These are phyloP conservation scores for Trissolcus basalis DNA, from an alignment of 1,140 invertebrate species.

Conservation along the genomic window DNA sequence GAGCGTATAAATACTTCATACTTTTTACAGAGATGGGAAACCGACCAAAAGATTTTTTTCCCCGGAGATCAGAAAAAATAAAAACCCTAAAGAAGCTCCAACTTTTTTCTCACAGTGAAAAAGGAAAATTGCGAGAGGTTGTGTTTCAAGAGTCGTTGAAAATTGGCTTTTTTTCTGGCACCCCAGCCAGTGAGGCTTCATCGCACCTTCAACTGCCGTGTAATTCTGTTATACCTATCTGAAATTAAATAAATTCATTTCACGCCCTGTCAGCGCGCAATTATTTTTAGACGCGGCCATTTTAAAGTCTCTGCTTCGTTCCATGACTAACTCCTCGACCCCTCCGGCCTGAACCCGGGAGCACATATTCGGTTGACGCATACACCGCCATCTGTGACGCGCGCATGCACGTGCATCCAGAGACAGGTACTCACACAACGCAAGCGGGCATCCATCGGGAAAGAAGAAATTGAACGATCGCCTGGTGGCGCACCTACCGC, in stretches of 20 bases:
- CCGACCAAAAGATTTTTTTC: neutral
- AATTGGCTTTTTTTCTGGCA: conserved; percentile 28
- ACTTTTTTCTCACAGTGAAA: neutral
- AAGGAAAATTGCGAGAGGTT: neutral
- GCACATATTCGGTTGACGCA: conserved; percentile 58
- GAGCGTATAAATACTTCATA: neutral
- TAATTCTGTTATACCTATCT: conserved; percentile 76
- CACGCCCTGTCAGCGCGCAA: conserved; percentile 77
- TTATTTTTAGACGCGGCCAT: conserved; percentile 74
- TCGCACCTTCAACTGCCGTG: conserved; percentile 74
- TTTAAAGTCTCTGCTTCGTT: conserved; percentile 69
- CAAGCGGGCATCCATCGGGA: conserved; percentile 41
- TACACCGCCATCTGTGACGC: conserved; percentile 39
- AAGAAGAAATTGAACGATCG: conserved; percentile 61
- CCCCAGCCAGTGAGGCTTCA: conserved; percentile 67
- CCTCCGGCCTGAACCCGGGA: conserved; percentile 64
- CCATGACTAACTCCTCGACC: conserved; percentile 70
- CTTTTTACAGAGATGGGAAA: neutral
- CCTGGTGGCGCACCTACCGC: conserved; percentile 61
- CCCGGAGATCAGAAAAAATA: neutral
- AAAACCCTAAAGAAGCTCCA: too few relatives aligned
- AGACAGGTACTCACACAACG: conserved; percentile 36
- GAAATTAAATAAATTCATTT: conserved; percentile 78
- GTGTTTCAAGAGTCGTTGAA: neutral
- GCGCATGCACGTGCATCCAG: conserved; percentile 35